A percentile compares a stretch with the other conserved stretches of the same genome.
phyloP scores from a whole-genome alignment of 2,113 vertebrate species.

The Tor tambroides region DNA sequence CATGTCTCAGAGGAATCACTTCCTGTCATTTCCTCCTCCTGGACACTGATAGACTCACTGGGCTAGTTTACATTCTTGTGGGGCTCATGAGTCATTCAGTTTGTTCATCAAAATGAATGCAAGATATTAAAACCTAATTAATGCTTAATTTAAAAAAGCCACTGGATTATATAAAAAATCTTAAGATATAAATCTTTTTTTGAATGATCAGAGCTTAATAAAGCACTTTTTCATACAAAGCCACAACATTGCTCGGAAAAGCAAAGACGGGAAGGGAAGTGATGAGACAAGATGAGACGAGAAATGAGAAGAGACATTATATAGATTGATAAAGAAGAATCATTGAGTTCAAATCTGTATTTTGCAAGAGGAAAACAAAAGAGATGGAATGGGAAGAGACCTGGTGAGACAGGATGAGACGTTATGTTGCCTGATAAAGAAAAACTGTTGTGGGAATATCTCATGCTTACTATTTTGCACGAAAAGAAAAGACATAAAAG shows the following conservation, averaged over 20 bases:
- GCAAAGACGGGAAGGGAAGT: background rate
- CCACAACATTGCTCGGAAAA: background rate
- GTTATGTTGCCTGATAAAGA: background rate
- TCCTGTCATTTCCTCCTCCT: slow-evolving; percentile 25
- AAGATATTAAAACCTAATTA: slow-evolving; percentile 24
- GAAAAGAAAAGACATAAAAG: background rate
- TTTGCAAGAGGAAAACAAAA: background rate
- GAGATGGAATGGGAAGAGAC: background rate
- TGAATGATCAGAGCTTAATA: background rate
- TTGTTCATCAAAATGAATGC: slow-evolving; percentile 48
- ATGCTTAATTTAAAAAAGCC: background rate
- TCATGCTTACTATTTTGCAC: background rate
- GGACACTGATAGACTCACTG: slow-evolving; percentile 1
- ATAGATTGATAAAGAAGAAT: background rate
- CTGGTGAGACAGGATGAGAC: background rate
- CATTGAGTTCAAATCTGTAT: background rate
- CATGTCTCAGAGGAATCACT: slow-evolving; percentile 22
- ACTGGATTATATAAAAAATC: background rate
- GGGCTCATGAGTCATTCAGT: slow-evolving; percentile 40
- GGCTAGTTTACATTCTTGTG: slow-evolving; percentile 27
- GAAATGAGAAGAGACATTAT: background rate
- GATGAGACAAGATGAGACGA: background rate
- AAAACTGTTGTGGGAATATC: background rate
- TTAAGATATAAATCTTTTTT: background rate
- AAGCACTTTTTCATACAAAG: background rate